These are phyloP conservation scores for Empis livida DNA, from an alignment of 2,888 invertebrate genomes.

Conservation along the genomic window DNA sequence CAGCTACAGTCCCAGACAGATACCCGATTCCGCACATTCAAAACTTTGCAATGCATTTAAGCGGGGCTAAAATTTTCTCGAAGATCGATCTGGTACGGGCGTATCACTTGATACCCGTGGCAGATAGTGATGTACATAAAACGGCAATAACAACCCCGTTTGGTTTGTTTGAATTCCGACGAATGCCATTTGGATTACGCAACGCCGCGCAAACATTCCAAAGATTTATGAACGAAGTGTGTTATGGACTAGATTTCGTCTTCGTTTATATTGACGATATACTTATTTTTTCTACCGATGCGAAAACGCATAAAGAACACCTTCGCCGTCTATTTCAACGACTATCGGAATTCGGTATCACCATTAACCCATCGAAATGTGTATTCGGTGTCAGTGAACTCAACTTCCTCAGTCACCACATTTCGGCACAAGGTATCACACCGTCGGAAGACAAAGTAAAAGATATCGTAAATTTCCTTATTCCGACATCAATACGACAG, in stretches of 20 bases:
- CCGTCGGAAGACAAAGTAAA: not conserved
- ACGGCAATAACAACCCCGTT: not conserved
- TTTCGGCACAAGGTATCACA: not conserved
- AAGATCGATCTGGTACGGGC: not conserved
- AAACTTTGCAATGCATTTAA: not conserved
- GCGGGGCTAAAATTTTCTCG: not conserved
- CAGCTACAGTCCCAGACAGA: constrained; percentile 2
- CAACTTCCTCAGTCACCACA: constrained; percentile 3
- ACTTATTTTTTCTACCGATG: not conserved
- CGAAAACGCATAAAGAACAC: not conserved
- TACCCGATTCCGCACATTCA: constrained; percentile 4
- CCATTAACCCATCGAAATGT: constrained; percentile 3
- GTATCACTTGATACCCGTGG: not conserved
- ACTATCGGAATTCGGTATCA: not conserved
- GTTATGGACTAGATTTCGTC: not conserved
- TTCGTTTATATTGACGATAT: not conserved
- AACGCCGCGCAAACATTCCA: not conserved
- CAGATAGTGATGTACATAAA: not conserved
- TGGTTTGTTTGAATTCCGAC: not conserved
- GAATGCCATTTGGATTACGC: not conserved
- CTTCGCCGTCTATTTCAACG: not conserved
- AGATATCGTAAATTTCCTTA: not conserved
- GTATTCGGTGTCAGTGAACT: constrained; percentile 2
- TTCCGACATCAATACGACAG: not conserved
- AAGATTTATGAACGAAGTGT: not conserved